Conservation (phyloP, 2,797 vertebrate species). For the Lacerta bilineata region DNA sequence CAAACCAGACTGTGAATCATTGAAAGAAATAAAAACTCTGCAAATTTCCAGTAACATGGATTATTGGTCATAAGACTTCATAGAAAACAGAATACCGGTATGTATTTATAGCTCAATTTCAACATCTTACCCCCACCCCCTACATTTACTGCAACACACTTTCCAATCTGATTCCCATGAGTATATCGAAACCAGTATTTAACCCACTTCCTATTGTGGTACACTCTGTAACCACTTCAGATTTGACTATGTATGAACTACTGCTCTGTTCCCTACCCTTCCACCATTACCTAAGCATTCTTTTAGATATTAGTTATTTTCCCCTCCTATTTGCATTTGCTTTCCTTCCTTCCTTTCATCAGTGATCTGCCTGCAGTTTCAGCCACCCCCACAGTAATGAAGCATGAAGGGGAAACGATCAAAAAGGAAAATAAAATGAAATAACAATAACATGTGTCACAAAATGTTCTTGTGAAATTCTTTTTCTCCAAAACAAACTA, state of each 20-base stretch:
- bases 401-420: conserved; percentile 46
- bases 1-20: neutral
- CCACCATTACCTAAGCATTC: conserved; percentile 28
- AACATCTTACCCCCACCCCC: conserved; percentile 74
- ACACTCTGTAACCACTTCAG: conserved; percentile 77
- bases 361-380: conserved; percentile 59
- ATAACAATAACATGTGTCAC: neutral
- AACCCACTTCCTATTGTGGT: conserved; percentile 83
- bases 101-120: conserved; percentile 82
- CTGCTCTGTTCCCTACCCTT: conserved; percentile 61
- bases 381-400: conserved; percentile 68
- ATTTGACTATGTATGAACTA: conserved; percentile 59
- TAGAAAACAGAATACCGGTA: conserved; percentile 66
- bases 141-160: conserved; percentile 83
- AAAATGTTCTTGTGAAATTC: conserved; percentile 28
- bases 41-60: conserved; percentile 83
- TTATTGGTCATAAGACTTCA: conserved; percentile 83
- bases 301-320: conserved; percentile 73
- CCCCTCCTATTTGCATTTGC: conserved; percentile 70
- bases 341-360: conserved; percentile 75
- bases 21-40: conserved; percentile 11
- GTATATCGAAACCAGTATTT: conserved; percentile 75
- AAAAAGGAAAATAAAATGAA: neutral
- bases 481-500: conserved; percentile 32
- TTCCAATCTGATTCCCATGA: conserved; percentile 82